phyloP scores from a whole-genome alignment of 2,797 vertebrate genomes.

The Ispidina lecontei region DNA sequence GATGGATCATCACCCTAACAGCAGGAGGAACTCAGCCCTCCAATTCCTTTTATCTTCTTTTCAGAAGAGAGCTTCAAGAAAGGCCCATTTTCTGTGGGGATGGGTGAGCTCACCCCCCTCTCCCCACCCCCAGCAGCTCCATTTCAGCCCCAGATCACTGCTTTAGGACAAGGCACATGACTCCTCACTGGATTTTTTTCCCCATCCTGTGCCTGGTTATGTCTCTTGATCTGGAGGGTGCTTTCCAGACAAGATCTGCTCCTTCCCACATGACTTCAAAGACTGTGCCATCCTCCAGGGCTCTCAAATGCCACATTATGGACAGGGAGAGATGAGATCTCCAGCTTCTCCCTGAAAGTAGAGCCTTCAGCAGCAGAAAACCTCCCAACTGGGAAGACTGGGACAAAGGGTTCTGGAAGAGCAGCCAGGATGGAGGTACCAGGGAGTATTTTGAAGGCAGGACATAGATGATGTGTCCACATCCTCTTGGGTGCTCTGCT shows the following conservation, averaged over 20 bases:
- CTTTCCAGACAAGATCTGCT: constrained; percentile 28
- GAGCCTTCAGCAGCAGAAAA: constrained; percentile 31
- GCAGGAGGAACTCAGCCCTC: neutral
- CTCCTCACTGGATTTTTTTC: neutral
- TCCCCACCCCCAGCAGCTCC: neutral
- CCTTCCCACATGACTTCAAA: constrained; percentile 41
- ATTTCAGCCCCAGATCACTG: neutral
- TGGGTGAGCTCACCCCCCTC: neutral
- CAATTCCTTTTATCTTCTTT: neutral
- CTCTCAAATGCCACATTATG: neutral
- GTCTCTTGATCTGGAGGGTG: neutral
- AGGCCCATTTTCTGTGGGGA: neutral
- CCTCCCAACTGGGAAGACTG: neutral
- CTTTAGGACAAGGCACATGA: neutral
- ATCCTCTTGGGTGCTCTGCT: too few species aligned
- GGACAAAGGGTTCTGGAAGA: neutral
- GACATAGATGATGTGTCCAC: accelerated
- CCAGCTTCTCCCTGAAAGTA: neutral
- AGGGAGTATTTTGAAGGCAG: neutral
- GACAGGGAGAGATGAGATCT: neutral
- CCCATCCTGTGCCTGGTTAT: neutral
- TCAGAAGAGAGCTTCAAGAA: neutral
- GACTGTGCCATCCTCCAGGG: neutral
- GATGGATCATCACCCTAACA: neutral
- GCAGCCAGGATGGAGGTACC: neutral